These are phyloP conservation scores for Caenorhabditis becei DNA, from an alignment of 2,888 invertebrate species.

Conservation along the genomic window DNA sequence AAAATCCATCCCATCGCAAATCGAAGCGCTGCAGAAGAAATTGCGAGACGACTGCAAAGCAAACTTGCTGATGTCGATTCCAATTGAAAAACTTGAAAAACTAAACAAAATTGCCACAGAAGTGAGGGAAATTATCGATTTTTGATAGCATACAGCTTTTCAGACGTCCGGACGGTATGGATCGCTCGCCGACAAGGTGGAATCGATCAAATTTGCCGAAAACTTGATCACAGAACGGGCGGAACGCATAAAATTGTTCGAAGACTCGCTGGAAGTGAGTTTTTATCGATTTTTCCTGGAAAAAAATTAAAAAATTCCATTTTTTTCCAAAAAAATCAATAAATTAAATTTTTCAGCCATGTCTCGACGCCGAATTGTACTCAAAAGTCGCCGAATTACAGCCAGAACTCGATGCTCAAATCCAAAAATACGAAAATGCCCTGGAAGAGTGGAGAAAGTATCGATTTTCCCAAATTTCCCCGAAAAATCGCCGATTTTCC, in stretches of 20 bases:
- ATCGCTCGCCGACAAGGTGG: slow-evolving; percentile 30
- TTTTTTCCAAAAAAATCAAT: neutral
- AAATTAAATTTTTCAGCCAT: slow-evolving; percentile 19
- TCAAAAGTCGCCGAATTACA: slow-evolving; percentile 32
- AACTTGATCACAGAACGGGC: slow-evolving; percentile 39
- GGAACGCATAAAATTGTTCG: slow-evolving; percentile 32
- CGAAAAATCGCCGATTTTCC: neutral
- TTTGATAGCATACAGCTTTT: neutral
- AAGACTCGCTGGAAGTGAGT: slow-evolving; percentile 30
- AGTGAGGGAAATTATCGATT: slow-evolving; percentile 5
- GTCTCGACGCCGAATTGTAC: slow-evolving; percentile 41
- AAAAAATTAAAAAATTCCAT: neutral
- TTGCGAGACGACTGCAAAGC: slow-evolving; percentile 43
- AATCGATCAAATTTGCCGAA: slow-evolving; percentile 40
- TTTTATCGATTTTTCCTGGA: neutral
- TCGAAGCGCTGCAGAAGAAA: slow-evolving; percentile 34
- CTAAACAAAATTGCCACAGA: slow-evolving; percentile 42
- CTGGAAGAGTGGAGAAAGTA: slow-evolving; percentile 40
- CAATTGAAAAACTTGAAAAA: slow-evolving; percentile 15
- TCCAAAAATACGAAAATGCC: slow-evolving; percentile 38
- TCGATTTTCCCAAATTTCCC: slow-evolving; percentile 1
- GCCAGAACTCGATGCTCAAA: slow-evolving; percentile 37
- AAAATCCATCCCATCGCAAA: slow-evolving; percentile 34
- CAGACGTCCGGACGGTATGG: slow-evolving; percentile 30
- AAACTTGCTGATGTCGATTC: slow-evolving; percentile 40